Evolutionary conservation across 2,797 vertebrate genomes (phyloP).

Genomic region (Sardinella longiceps): DNA sequence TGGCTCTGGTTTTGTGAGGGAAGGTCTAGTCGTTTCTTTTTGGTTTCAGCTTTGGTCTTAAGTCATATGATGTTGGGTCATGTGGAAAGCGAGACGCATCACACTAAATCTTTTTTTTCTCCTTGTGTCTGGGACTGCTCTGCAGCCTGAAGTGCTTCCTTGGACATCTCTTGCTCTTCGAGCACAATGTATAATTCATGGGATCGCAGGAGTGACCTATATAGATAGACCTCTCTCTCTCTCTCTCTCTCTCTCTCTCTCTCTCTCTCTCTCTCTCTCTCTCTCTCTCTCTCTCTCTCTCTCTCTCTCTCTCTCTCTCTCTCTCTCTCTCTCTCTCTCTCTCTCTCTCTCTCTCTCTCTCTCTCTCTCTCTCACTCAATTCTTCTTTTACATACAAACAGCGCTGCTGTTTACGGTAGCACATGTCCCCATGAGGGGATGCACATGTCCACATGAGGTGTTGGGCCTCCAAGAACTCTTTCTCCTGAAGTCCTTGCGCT

Average conservation of each 20-base stretch:
- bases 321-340: slow-evolving; percentile 24
- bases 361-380: neutral
- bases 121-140: neutral
- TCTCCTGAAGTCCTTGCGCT: neutral
- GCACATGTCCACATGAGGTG: no score
- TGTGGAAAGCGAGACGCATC: neutral
- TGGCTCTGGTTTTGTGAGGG: neutral
- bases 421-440: slow-evolving; percentile 19
- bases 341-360: slow-evolving; percentile 10
- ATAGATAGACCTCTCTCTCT: slow-evolving; percentile 29
- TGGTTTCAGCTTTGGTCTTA: neutral
- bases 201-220: slow-evolving; percentile 42
- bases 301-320: slow-evolving; percentile 17
- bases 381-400: neutral
- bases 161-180: neutral
- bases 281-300: slow-evolving; percentile 14
- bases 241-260: slow-evolving; percentile 30
- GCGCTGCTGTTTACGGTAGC: slow-evolving; percentile 21
- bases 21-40: neutral
- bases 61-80: neutral
- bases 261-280: slow-evolving; percentile 9
- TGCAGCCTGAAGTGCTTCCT: neutral
- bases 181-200: slow-evolving; percentile 40
- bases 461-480: neutral
- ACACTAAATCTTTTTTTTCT: neutral